These are phyloP conservation scores for Diadophis punctatus DNA, from an alignment of 2,113 vertebrate species.

Conservation along the genomic window DNA sequence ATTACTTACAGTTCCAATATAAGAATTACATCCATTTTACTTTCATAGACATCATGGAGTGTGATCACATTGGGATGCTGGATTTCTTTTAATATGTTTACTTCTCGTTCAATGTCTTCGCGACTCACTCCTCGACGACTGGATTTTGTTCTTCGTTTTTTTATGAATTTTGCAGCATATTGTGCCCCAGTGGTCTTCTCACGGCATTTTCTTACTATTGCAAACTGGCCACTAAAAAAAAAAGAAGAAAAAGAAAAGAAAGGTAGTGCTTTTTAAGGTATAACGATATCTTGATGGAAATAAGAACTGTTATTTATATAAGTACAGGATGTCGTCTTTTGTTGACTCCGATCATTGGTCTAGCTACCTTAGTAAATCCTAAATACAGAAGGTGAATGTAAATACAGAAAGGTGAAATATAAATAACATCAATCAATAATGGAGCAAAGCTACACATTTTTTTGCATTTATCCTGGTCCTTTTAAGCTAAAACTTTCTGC, in stretches of 20 bases:
- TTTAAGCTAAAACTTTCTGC: not conserved
- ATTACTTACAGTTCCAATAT: constrained; percentile 96
- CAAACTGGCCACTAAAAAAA: constrained; percentile 86
- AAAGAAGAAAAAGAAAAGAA: not conserved
- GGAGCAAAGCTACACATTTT: not conserved
- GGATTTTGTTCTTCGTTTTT: constrained; percentile 91
- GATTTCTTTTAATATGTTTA: constrained; percentile 92
- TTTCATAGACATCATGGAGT: constrained; percentile 92
- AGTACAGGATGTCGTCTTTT: not conserved
- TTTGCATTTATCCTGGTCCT: not conserved
- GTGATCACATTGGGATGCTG: constrained; percentile 94
- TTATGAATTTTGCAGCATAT: constrained; percentile 95
- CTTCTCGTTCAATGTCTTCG: constrained; percentile 95
- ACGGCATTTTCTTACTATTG: constrained; percentile 90
- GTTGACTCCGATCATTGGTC: not conserved
- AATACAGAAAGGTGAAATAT: not conserved
- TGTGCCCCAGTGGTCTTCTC: constrained; percentile 80
- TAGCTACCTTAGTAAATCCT: not conserved
- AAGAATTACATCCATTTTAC: constrained; percentile 93
- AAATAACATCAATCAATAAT: not conserved
- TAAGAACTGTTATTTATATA: not conserved
- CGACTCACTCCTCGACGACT: constrained; percentile 89
- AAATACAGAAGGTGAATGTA: too few species aligned
- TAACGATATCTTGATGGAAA: not conserved
- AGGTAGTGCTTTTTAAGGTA: not conserved